phyloP scores from a whole-genome alignment of 2,797 vertebrate genomes.

The Calcarius lapponicus region DNA sequence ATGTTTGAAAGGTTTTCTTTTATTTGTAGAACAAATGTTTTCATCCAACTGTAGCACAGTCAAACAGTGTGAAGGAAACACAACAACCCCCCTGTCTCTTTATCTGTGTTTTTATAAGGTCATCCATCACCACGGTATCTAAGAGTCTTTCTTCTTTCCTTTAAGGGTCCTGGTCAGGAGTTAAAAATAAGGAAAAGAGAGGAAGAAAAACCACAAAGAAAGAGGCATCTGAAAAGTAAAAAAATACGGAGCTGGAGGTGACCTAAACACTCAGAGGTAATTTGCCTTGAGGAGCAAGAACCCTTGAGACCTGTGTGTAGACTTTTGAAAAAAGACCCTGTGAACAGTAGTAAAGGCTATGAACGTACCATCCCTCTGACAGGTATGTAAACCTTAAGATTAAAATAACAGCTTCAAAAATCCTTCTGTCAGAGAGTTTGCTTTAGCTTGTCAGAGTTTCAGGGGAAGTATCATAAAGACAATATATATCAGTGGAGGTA shows the following conservation, averaged over 20 bases:
- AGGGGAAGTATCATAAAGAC: conserved; percentile 31
- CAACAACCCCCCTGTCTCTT: conserved; percentile 24
- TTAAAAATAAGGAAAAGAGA: conserved; percentile 48
- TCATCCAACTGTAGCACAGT: background rate
- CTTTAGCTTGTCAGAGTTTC: conserved; percentile 43
- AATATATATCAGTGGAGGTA: background rate
- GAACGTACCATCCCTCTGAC: conserved; percentile 48
- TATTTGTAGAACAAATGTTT: conserved; percentile 63
- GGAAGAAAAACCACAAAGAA: conserved; percentile 37
- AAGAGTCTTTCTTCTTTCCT: conserved; percentile 56
- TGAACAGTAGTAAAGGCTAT: conserved; percentile 47
- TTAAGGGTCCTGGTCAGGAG: conserved; percentile 33
- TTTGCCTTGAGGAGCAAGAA: conserved; percentile 63
- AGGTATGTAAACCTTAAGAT: conserved; percentile 58
- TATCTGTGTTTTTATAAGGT: conserved; percentile 59
- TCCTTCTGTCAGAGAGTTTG: conserved; percentile 59
- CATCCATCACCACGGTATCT: conserved; percentile 34
- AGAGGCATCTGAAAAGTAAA: conserved; percentile 37
- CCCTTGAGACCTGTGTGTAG: conserved; percentile 46
- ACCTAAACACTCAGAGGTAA: conserved; percentile 45
- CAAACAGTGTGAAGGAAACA: conserved; percentile 20
- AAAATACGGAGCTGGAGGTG: background rate
- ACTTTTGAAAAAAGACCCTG: conserved; percentile 51
- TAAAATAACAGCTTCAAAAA: conserved; percentile 66
- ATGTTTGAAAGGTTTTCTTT: conserved; percentile 46